Evolutionary conservation across 1,140 invertebrate species (phyloP), one percentile per base, ranked within the genome.

Genomic region (Drosophila navojoa): DNA sequence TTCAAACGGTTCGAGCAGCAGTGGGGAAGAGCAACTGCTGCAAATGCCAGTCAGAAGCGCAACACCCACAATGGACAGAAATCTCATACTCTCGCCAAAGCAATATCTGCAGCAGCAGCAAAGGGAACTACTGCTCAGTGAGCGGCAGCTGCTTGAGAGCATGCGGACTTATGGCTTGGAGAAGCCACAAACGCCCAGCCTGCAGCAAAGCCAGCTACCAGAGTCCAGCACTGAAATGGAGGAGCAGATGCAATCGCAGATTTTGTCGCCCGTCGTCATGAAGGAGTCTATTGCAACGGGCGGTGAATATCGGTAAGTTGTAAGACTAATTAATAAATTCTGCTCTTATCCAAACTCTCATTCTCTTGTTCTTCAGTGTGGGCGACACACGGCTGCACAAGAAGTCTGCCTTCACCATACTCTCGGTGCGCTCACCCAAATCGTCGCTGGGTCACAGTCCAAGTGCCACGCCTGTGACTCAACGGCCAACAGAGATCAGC

Each of bases 341-440:
- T 27, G 1, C 22, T 13, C 50, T 44, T 53, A 58, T 25, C 49
- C 60, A 29, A 29, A 29, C 19, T 22, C 19, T 1, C 0, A 2
- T 22, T 22, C 19, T 22, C 19, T 22, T 5, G 4, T 9, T 15
- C n/a, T 1, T 45, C 32, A 93, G 92, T 74, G 91, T 93, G 25
- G 92, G 92, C 3, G 91, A 92, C 35, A 69, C 92, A 9, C 81
- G 92, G 42, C 70, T 92, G 27, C 91, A 92, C 59, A 93, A 93
- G 62, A 93, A 93, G 77, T 91, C 92, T 63, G 82, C 93, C 16
- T 95, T 95, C 80, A 94, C 95, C 38, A 95, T 95, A 59, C 92
- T 95, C 45, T 93, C 94, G 5, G 93, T 94, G 7, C 90, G 91
- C 16, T 91, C 92, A 25, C 92, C 91, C 22, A 92, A 84, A 29